A percentile compares a stretch with the other conserved stretches of the same genome.
Evolutionary conservation across 2,888 invertebrate species (phyloP).

Genomic region (Pristionchus exspectatus): DNA sequence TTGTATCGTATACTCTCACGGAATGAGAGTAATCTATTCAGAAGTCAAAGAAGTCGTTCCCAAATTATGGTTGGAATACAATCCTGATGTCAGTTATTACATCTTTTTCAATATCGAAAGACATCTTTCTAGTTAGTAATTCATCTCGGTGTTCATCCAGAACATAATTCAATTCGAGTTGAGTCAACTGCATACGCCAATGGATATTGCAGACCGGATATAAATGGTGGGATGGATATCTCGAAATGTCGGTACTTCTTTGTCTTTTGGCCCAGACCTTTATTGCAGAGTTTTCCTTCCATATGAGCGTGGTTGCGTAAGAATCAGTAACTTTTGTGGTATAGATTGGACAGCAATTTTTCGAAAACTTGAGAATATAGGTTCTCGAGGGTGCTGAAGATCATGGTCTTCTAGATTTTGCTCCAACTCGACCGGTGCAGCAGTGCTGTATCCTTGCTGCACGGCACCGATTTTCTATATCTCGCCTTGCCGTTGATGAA

Average conservation of each 20-base stretch:
- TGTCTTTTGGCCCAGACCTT: no score
- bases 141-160: conserved; percentile 67
- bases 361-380: no score
- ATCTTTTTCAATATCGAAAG: neutral
- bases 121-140: conserved; percentile 60
- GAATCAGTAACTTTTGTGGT: no score
- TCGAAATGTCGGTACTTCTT: neutral
- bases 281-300: neutral
- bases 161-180: conserved; percentile 59
- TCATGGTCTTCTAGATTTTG: no score
- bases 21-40: conserved; percentile 36
- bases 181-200: conserved; percentile 65
- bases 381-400: no score
- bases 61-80: conserved; percentile 52
- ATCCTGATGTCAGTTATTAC: conserved; percentile 51
- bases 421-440: no score
- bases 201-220: conserved; percentile 66
- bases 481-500: no score
- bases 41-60: conserved; percentile 29
- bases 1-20: conserved; percentile 16
- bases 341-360: no score
- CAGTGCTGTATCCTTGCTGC: no score
- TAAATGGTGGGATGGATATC: conserved; percentile 57
- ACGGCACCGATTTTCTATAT: no score
- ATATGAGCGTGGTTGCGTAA: no score